phyloP scores from a whole-genome alignment of 2,797 vertebrate genomes.

The Megalops cyprinoides region DNA sequence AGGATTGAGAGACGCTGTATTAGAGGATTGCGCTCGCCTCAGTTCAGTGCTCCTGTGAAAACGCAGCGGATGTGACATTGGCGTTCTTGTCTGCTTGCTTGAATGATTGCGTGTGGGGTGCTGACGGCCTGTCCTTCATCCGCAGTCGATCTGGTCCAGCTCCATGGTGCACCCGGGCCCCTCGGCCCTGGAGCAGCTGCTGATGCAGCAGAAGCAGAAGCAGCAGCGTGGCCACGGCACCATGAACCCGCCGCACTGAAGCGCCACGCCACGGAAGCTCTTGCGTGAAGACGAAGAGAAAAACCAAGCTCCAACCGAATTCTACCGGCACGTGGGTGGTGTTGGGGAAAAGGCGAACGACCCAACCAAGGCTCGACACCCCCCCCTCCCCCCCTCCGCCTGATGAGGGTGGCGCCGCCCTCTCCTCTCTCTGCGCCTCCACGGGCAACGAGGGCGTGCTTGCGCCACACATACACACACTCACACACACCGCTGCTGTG shows the following conservation, averaged over 20 bases:
- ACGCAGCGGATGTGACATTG: too few relatives aligned
- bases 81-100: too few relatives aligned
- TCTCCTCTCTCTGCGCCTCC: constrained; percentile 63
- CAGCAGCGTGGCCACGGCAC: constrained; percentile 93
- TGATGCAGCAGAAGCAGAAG: constrained; percentile 99
- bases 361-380: too few relatives aligned
- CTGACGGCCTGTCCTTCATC: constrained; percentile 35
- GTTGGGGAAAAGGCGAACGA: constrained; percentile 72
- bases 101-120: too few relatives aligned
- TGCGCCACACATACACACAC: constrained; percentile 49
- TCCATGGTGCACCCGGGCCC: constrained; percentile 99
- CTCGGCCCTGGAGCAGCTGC: constrained; percentile 97
- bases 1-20: too few relatives aligned
- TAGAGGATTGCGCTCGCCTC: too few relatives aligned
- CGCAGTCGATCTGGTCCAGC: constrained; percentile 97
- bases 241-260: constrained; percentile 98
- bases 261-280: too few relatives aligned
- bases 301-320: constrained; percentile 68
- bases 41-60: too few relatives aligned
- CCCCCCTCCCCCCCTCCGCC: too few relatives aligned
- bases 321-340: constrained; percentile 82
- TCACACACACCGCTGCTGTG: too few relatives aligned
- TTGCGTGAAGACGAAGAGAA: too few relatives aligned
- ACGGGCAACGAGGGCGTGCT: constrained; percentile 48
- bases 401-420: constrained; percentile 82